Evolutionary conservation across 2,113 vertebrate genomes (phyloP).

Genomic region (Nettapus auritus): DNA sequence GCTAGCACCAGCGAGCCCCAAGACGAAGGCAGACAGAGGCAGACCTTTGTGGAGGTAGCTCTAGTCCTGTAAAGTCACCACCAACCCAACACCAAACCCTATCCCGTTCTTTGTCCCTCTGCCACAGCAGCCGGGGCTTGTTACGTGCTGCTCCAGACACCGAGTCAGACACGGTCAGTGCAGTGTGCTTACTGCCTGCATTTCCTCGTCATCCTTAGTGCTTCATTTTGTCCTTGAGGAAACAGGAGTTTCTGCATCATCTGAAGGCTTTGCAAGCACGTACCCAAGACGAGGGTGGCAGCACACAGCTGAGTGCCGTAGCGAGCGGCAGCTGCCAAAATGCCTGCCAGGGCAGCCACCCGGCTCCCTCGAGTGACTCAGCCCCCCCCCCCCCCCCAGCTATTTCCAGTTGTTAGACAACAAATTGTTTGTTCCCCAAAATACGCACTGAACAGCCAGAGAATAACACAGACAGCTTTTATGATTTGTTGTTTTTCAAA

Average conservation of each 20-base stretch:
- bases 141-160: rapidly evolving
- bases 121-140: background rate
- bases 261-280: background rate
- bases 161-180: background rate
- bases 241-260: background rate
- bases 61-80: background rate
- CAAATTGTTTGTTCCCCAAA: background rate
- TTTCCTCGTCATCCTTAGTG: background rate
- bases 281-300: background rate
- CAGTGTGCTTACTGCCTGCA: background rate
- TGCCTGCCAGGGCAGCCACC: background rate
- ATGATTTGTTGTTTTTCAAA: background rate
- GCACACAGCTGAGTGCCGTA: background rate
- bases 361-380: background rate
- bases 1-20: background rate
- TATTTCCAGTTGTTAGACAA: background rate
- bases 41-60: background rate
- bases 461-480: background rate
- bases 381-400: background rate
- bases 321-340: background rate
- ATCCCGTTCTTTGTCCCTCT: background rate
- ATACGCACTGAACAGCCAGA: background rate
- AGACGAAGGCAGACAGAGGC: background rate
- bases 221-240: background rate
- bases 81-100: background rate